Conservation (phyloP, 2,113 vertebrate species). For the Petromus typicus region DNA sequence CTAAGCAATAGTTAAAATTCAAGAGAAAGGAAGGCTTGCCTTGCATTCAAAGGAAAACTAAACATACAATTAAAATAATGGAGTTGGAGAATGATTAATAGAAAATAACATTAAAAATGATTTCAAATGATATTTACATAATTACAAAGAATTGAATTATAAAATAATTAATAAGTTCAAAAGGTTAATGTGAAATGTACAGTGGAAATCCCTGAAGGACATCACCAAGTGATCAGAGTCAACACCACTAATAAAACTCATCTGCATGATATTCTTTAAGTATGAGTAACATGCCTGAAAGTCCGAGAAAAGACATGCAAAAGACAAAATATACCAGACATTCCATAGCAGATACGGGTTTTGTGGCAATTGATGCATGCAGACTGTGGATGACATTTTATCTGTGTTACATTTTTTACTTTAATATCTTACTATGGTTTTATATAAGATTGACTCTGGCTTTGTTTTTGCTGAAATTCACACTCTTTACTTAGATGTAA, state of each 20-base stretch:
- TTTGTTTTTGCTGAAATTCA: not conserved
- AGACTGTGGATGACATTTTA: not conserved
- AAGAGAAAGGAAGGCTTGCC: not conserved
- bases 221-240: not conserved
- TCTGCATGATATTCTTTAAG: not conserved
- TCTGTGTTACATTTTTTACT: not conserved
- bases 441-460: not conserved
- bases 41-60: not conserved
- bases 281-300: not conserved
- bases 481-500: not conserved
- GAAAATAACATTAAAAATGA: not conserved
- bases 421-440: not conserved
- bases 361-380: not conserved
- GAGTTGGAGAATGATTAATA: not conserved
- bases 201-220: not conserved
- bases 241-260: not conserved
- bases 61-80: not conserved
- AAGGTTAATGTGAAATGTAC: not conserved
- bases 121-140: not conserved
- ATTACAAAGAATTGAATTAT: not conserved
- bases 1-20: not conserved
- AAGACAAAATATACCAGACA: not conserved
- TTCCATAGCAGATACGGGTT: not conserved
- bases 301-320: not conserved
- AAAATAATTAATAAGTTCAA: not conserved